phyloP scores from a whole-genome alignment of 1,140 invertebrate genomes.

The Cotesia glomerata region DNA sequence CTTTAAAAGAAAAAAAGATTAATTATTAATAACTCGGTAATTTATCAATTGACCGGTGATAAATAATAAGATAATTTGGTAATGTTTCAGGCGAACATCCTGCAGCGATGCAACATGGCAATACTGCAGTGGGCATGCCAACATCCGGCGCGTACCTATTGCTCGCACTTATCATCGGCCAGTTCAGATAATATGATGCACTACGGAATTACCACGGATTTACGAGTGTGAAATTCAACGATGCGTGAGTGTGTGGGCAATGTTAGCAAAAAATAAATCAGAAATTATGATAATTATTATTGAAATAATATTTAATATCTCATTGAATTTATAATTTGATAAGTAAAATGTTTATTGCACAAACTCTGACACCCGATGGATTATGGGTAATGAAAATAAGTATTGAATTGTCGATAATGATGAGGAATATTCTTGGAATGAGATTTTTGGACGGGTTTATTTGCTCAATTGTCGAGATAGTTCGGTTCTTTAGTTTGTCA shows the following conservation, averaged over 20 bases:
- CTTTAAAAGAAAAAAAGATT: background rate
- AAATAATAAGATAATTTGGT: constrained; percentile 14
- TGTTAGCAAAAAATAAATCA: background rate
- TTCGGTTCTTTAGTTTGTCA: background rate
- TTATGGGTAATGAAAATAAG: background rate
- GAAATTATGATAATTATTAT: background rate
- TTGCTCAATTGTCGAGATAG: constrained; percentile 23
- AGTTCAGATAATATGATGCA: constrained; percentile 59
- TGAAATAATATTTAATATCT: background rate
- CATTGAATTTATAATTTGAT: no score
- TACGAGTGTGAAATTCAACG: constrained; percentile 1
- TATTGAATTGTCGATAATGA: no score
- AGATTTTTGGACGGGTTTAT: constrained; percentile 8
- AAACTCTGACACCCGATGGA: background rate
- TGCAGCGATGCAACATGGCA: constrained; percentile 84
- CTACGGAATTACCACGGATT: background rate
- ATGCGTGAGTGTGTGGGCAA: constrained; percentile 9
- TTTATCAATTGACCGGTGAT: background rate
- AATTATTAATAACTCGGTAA: background rate
- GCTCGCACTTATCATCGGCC: constrained; percentile 57
- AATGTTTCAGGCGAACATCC: constrained; percentile 78
- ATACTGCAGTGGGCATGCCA: constrained; percentile 58
- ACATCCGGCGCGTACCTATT: constrained; percentile 57
- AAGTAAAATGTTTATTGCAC: background rate
- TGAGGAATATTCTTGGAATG: background rate